phyloP scores from a whole-genome alignment of 1,140 invertebrate genomes.

The Drosophila eugracilis region DNA sequence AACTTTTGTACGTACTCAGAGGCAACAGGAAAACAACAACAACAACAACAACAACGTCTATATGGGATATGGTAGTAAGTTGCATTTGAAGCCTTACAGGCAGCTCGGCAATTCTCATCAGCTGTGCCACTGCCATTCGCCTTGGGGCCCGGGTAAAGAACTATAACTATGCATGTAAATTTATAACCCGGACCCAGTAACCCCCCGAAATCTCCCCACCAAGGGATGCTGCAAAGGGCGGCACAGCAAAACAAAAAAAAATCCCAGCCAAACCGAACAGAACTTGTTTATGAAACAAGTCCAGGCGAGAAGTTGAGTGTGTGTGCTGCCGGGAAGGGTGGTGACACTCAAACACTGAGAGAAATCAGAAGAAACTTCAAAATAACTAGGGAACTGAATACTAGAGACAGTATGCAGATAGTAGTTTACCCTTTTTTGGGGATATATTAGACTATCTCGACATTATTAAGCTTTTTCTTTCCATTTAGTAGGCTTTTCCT shows the following conservation, averaged over 20 bases:
- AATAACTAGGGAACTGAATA: too few species aligned
- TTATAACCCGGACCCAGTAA: conserved; percentile 52
- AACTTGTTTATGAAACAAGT: conserved; percentile 74
- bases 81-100: conserved; percentile 60
- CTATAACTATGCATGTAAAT: conserved; percentile 73
- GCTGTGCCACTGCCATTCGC: conserved; percentile 40
- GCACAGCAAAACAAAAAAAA: conserved; percentile 17
- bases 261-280: conserved; percentile 18
- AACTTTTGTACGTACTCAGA: conserved; percentile 67
- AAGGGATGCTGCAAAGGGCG: conserved; percentile 3
- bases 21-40: conserved; percentile 38
- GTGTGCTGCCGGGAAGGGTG: conserved; percentile 12
- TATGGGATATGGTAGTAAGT: conserved; percentile 27
- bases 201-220: background rate
- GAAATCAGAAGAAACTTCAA: too few species aligned
- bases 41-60: conserved; percentile 52
- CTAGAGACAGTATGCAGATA: too few species aligned
- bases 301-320: conserved; percentile 44
- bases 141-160: conserved; percentile 33
- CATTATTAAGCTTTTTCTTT: background rate
- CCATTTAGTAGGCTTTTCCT: too few species aligned
- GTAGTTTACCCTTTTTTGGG: too few species aligned
- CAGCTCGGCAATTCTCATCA: conserved; percentile 57
- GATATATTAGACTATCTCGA: too few species aligned
- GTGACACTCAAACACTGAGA: conserved; percentile 22